Base-by-base conservation (phyloP, 1,140 invertebrate species). In the Rhysida immarginata region DNA sequence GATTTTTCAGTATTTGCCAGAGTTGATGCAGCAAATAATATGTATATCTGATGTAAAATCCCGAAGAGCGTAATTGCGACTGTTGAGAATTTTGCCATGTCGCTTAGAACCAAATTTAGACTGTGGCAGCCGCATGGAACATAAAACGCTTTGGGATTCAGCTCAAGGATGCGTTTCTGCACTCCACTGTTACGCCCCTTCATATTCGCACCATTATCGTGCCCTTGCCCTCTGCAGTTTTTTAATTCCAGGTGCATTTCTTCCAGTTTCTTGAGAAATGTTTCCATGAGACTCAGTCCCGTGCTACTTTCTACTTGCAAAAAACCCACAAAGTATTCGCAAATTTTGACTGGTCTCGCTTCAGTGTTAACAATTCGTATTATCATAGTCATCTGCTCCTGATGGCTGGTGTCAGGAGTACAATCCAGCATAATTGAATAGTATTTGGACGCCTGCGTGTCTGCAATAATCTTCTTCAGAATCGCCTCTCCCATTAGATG, bases 11-110 rank as follows among this genome's bases (percentile, higher is more conserved):
- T 42, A 68, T 55, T 50, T 24, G 21, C 63, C 67, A 68, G n/a
- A 8, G 59, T 61, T 43, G 63, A 68, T 53, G 57, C 49, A 26
- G 64, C 63, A 64, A 64, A 65, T 58, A 64, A 63, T 41, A 58
- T 29, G 60, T 63, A 68, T 43, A 67, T 56, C 59, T 61, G 50
- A 60, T 64, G 65, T 29, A 67, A 35, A 45, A 61, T 57, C 35
- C 18, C 25, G 54, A 65, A 65, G 57, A 65, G 64, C 44, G 44
- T 54, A 43, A 54, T 45, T 23, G 53, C 58, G 54, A 57, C 27
- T 24, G 41, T 16, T 54, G n/a, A 57, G 2, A 44, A 45, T 58
- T 63, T 61, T 1, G 54, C 59, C 42, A 57, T 51, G 58, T 66
- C 61, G 55, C 62, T 60, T 16, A 65, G 18, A 21, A 53, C 14